Evolutionary conservation across 2,888 invertebrate species (phyloP).

Genomic region (Melieria picta): DNA sequence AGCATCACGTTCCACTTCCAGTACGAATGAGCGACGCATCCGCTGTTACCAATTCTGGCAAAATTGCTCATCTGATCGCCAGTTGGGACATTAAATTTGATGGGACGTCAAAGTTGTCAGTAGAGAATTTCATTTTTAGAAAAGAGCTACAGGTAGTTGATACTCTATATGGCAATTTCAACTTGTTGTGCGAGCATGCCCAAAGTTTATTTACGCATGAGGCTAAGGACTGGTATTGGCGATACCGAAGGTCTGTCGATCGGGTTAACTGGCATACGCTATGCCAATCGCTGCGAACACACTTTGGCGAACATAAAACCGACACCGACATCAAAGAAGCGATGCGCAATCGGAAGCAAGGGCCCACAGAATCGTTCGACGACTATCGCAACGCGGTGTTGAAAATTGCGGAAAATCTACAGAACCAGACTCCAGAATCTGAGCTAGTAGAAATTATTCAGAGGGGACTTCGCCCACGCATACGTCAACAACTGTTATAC

Average conservation of each 20-base stretch:
- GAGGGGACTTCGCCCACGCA: slow-evolving; percentile 1
- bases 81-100: slow-evolving; percentile 14
- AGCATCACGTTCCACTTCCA: not conserved
- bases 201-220: slow-evolving; percentile 7
- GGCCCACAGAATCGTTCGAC: slow-evolving; percentile 16
- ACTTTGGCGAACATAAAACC: slow-evolving; percentile 10
- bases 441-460: too few relatives aligned
- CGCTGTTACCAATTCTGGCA: not conserved
- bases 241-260: slow-evolving; percentile 7
- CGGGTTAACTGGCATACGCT: slow-evolving; percentile 16
- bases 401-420: slow-evolving; percentile 8
- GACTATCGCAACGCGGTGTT: slow-evolving; percentile 11
- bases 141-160: not conserved
- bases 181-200: not conserved
- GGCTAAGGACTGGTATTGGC: slow-evolving; percentile 26
- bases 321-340: slow-evolving; percentile 15
- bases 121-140: slow-evolving; percentile 1
- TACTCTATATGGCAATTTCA: slow-evolving; percentile 1
- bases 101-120: not conserved
- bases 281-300: slow-evolving; percentile 17
- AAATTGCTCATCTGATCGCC: not conserved
- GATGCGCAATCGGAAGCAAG: slow-evolving; percentile 10
- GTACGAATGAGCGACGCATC: not conserved
- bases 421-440: too few relatives aligned
- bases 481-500: slow-evolving; percentile 23